These are phyloP conservation scores for Tupaia chinensis DNA, from an alignment of 2,113 vertebrate species.

Conservation along the genomic window DNA sequence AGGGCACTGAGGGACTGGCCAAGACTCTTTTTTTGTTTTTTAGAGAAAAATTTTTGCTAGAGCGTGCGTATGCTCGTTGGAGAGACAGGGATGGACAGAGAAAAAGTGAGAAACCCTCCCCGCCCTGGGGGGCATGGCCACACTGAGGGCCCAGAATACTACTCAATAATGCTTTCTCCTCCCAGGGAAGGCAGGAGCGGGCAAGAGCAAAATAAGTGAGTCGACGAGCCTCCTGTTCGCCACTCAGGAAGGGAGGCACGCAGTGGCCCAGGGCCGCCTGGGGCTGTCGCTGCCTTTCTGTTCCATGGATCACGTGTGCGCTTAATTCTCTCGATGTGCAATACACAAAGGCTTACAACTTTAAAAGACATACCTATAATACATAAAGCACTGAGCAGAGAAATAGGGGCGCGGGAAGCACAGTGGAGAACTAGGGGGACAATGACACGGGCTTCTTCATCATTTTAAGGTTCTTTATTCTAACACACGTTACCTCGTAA, in stretches of 20 bases:
- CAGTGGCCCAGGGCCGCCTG: too few species aligned
- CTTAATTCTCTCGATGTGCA: background rate
- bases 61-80: too few species aligned
- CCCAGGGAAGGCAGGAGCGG: background rate
- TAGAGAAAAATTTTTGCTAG: too few species aligned
- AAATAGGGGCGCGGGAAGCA: background rate
- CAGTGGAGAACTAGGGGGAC: background rate
- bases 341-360: background rate
- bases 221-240: background rate
- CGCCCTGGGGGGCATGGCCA: too few species aligned
- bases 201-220: background rate
- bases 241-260: background rate
- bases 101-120: too few species aligned
- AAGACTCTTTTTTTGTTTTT: too few species aligned
- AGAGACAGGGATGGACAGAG: too few species aligned
- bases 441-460: background rate
- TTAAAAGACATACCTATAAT: background rate
- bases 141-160: background rate
- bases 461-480: background rate
- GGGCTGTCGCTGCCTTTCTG: too few species aligned
- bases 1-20: too few species aligned
- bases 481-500: background rate
- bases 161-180: background rate
- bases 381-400: background rate
- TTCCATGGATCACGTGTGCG: background rate